Evolutionary conservation across 2,888 invertebrate species (phyloP), one percentile per base, ranked within the genome.

Genomic region (Boloria euphrosyne): DNA sequence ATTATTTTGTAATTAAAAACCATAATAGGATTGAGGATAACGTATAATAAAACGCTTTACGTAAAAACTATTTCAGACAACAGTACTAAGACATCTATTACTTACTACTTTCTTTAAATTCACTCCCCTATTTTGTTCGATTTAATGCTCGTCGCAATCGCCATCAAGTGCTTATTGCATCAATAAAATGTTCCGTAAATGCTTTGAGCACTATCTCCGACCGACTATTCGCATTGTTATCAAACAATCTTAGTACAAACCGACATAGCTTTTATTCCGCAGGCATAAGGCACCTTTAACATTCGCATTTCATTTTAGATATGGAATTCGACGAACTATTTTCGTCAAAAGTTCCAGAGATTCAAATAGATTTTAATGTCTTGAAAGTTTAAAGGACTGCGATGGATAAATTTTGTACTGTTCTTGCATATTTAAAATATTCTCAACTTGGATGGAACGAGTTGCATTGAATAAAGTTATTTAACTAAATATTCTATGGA

Each of bases 141-240:
- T 60, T 69, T 66, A 67, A 67, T 69, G 65, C 67, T 68, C 73
- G 67, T 70, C 64, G 65, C 67, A 78, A 78, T 74, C 73, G 74
- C 79, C 78, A 74, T 80, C 78, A 76, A 84, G 81, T 81, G 77
- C 83, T 86, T 87, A 88, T 86, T 86, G 84, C 86, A 80, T 84
- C 86, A 80, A 87, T 88, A 86, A 87, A 88, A 85, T 78, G 75
- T 77, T 80, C 79, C 79, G 79, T 80, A 82, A 86, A 83, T 82
- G 81, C 81, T 81, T 76, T 67, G 75, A 80, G 75, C 80, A 76
- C 68, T 79, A 78, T 80, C 78, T 78, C 80, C 79, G 78, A 80
- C 77, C 78, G 74, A 82, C 79, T 80, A 77, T 75, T 55, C 73
- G 4, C 69, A 76, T 63, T 69, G 55, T 58, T 57, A 65, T 60